A percentile compares a stretch with the other conserved stretches of the same genome.
Conservation (phyloP, 2,113 vertebrate species). For the Microtus ochrogaster region DNA sequence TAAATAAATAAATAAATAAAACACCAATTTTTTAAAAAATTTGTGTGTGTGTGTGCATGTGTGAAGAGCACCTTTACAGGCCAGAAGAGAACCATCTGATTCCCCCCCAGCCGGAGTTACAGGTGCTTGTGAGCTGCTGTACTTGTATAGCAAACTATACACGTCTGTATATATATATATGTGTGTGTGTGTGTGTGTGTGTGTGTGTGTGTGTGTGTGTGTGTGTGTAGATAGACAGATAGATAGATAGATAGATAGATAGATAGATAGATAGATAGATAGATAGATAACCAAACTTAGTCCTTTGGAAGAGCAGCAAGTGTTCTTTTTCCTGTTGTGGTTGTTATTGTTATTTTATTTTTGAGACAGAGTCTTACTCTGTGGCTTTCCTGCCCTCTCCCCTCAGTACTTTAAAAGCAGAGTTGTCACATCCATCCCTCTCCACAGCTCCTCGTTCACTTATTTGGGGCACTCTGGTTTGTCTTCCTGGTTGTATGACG, state of each 20-base stretch:
- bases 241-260: accelerated
- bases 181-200: too few relatives aligned
- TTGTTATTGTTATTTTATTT: background rate
- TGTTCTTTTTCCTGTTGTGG: background rate
- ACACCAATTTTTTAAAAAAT: background rate
- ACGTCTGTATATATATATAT: too few relatives aligned
- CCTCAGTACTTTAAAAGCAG: background rate
- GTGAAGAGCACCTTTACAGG: background rate
- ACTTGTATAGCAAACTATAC: background rate
- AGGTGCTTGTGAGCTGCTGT: background rate
- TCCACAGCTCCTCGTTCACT: background rate
- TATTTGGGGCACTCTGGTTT: background rate
- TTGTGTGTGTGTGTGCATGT: background rate
- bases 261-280: too few relatives aligned
- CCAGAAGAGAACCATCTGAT: background rate
- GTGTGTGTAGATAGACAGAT: too few relatives aligned
- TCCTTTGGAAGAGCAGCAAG: background rate
- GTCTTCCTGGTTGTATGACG: background rate
- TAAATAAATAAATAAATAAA: too few relatives aligned
- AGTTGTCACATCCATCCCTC: background rate
- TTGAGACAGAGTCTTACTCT: background rate
- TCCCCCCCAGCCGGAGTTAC: background rate
- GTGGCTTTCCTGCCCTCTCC: background rate
- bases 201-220: too few relatives aligned
- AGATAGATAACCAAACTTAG: background rate